Conservation (phyloP, 2,113 vertebrate species). For the Platycercus adscitus region DNA sequence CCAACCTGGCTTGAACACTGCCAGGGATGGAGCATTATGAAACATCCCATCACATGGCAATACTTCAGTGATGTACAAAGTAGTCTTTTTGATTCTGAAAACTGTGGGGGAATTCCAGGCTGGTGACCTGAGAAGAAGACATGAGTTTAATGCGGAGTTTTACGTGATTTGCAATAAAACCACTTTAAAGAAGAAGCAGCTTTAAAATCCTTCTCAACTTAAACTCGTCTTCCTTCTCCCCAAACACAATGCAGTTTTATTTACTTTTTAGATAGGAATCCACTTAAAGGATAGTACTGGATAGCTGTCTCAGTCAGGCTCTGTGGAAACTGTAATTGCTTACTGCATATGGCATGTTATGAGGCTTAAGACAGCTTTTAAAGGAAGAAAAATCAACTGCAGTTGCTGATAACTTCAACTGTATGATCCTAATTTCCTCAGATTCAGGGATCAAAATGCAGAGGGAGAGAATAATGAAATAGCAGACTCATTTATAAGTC, state of each 20-base stretch:
- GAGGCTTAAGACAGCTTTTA: neutral
- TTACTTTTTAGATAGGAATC: slow-evolving; percentile 1
- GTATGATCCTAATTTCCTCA: neutral
- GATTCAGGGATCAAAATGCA: neutral
- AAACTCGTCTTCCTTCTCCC: neutral
- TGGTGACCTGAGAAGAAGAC: neutral
- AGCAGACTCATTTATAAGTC: neutral
- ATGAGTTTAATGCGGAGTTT: neutral
- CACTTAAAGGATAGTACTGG: neutral
- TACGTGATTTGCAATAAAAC: slow-evolving; percentile 1
- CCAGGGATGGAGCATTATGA: neutral
- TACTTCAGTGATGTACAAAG: neutral
- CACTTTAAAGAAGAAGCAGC: slow-evolving; percentile 28
- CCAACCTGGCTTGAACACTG: too few species aligned
- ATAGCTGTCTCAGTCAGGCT: neutral
- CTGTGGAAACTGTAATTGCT: neutral
- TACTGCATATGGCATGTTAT: neutral
- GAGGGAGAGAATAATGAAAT: neutral
- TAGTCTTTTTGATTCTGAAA: neutral
- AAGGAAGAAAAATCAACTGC: neutral
- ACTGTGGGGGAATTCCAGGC: neutral
- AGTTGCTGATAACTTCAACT: neutral
- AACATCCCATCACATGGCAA: neutral
- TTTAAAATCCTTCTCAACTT: slow-evolving; percentile 33
- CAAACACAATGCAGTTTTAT: neutral